Conservation (phyloP, 2,888 invertebrate species). For the Megamerina dolium region DNA sequence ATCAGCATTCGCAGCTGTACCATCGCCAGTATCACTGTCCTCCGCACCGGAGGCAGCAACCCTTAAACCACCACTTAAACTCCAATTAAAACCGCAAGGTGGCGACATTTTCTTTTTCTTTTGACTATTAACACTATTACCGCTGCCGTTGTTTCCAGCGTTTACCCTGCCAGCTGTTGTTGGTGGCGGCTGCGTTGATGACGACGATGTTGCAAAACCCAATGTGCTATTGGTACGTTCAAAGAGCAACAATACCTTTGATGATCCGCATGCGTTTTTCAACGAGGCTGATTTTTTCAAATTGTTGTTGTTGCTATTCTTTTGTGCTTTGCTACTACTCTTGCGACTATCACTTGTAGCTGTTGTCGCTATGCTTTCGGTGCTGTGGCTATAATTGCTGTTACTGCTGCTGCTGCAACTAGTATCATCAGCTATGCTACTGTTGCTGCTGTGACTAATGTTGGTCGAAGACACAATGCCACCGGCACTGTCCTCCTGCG, state of each 20-base stretch:
- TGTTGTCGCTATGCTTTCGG: constrained; percentile 1
- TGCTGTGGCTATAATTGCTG: constrained; percentile 8
- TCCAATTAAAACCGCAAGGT: constrained; percentile 48
- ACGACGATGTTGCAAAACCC: constrained; percentile 20
- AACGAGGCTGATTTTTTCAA: constrained; percentile 30
- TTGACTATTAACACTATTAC: no score
- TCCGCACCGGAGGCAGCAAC: constrained; percentile 34
- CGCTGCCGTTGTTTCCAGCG: constrained; percentile 14
- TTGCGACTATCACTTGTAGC: constrained; percentile 11
- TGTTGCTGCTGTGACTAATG: constrained; percentile 16
- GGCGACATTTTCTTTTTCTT: constrained; percentile 42
- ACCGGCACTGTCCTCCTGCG: constrained; percentile 12
- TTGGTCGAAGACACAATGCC: constrained; percentile 10
- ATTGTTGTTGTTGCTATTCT: constrained; percentile 24
- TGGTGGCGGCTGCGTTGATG: constrained; percentile 17
- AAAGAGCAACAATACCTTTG: constrained; percentile 30
- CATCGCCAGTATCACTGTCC: constrained; percentile 37
- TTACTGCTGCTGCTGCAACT: constrained; percentile 14
- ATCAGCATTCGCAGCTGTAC: constrained; percentile 14
- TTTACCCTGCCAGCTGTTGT: no score
- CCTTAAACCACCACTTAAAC: constrained; percentile 40
- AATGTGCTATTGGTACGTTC: constrained; percentile 29
- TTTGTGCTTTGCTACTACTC: constrained; percentile 20
- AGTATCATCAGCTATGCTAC: constrained; percentile 12
- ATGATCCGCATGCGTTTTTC: constrained; percentile 22